Base-by-base conservation (phyloP, 2,888 invertebrate genomes). In the Stramonita haemastoma region DNA sequence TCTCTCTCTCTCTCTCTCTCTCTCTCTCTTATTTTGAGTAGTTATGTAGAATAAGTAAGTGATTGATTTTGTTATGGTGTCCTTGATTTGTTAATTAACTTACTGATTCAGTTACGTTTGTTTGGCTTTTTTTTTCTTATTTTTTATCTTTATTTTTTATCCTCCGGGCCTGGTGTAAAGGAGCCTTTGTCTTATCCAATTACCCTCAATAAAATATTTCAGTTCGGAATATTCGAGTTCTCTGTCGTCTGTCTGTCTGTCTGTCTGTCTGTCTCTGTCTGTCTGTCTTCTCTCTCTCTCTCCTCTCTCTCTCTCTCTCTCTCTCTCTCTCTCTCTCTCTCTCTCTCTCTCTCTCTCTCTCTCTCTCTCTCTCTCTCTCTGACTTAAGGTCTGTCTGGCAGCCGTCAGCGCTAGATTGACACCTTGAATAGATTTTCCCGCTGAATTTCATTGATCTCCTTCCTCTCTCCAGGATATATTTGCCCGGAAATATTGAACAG, bases 1-100 rank as follows among this genome's bases (percentile, higher is more conserved):
- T 87, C 70, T 87, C 87, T 87, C 70, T 87, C 87, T 87, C 70
- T 87, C 87, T 87, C 70, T 87, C 70, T 87, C 32, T 87, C 32
- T 66, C 34, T 87, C 22, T 87, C 34, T 66, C 66, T 66, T 79
- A 32, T 83, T 8, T 32, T 56, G 13, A 1, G 36, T 15, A 4
- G 11, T 84, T 26, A 1, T 22, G 2, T 66, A 13, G 17, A 66
- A 66, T 26, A 13, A 13, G 26, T 26, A 2, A 2, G 66, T 66
- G 26, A 13, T 22, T 66, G 66, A 66, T n/a, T n/a, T n/a, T n/a
- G n/a, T n/a, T n/a, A n/a, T n/a, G n/a, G n/a, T n/a, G n/a, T n/a
- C n/a, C n/a, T n/a, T n/a, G n/a, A n/a, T n/a, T n/a, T n/a, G n/a
- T n/a, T n/a, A n/a, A n/a, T n/a, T n/a, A n/a, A n/a, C n/a, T n/a